These are phyloP conservation scores for Micropterix aruncella DNA, from an alignment of 2,888 invertebrate species.

Conservation along the genomic window DNA sequence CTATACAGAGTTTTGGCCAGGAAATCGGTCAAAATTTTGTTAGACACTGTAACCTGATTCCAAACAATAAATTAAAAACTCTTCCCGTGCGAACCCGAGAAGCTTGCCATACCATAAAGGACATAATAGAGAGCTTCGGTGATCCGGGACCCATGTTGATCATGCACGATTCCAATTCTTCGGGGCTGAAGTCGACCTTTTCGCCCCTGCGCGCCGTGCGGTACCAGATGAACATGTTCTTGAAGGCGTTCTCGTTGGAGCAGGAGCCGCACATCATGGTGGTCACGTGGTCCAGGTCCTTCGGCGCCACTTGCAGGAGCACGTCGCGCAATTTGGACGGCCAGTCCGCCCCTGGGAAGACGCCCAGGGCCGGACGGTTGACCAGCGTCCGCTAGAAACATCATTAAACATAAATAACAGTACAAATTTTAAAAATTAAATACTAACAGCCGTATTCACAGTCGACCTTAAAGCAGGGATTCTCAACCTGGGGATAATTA, in stretches of 20 bases:
- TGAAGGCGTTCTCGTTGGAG: constrained; percentile 94
- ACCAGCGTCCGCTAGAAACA: constrained; percentile 57
- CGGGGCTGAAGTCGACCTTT: constrained; percentile 48
- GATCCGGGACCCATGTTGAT: constrained; percentile 76
- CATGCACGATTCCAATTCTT: constrained; percentile 73
- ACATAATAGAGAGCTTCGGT: constrained; percentile 68
- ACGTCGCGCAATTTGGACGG: constrained; percentile 58
- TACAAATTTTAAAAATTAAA: too few relatives aligned
- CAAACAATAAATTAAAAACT: too few relatives aligned
- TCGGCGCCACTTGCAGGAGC: constrained; percentile 65
- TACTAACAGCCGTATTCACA: too few relatives aligned
- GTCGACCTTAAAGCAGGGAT: too few relatives aligned
- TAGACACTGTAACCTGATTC: too few relatives aligned
- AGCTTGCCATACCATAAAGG: constrained; percentile 65
- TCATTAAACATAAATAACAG: too few relatives aligned
- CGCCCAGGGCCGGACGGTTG: constrained; percentile 92
- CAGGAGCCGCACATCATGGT: constrained; percentile 99
- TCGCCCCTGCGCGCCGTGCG: constrained; percentile 59
- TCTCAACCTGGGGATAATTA: too few relatives aligned
- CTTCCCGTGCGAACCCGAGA: too few relatives aligned
- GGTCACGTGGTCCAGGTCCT: constrained; percentile 60
- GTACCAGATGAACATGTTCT: constrained; percentile 84
- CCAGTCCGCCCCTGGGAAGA: constrained; percentile 86
- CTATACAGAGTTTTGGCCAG: too few relatives aligned
- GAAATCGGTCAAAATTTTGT: too few relatives aligned